Conservation (phyloP, 2,888 invertebrate species). For the Macroteleia sp. region DNA sequence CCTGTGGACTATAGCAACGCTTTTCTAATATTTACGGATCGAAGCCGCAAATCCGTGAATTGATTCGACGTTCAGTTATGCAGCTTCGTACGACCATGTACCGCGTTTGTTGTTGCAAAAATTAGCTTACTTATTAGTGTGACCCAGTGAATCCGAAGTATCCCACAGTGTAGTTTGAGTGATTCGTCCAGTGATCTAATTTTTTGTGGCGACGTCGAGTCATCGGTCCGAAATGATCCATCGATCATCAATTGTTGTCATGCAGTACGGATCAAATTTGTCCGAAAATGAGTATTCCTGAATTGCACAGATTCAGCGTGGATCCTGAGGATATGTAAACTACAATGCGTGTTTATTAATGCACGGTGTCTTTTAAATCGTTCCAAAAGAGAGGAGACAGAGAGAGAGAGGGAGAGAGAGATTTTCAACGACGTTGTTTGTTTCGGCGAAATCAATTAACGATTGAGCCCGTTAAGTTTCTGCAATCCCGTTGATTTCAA, state of each 20-base stretch:
- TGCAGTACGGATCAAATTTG: no score
- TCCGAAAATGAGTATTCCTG: not conserved
- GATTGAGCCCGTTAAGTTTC: not conserved
- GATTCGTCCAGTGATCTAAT: constrained; percentile 21
- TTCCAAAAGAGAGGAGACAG: no score
- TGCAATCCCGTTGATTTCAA: not conserved
- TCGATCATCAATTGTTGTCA: no score
- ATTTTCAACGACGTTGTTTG: not conserved
- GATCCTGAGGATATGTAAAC: not conserved
- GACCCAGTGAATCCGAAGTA: constrained; percentile 49
- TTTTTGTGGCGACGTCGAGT: not conserved
- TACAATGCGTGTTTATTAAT: not conserved
- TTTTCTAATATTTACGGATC: constrained; percentile 36
- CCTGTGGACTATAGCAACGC: constrained; percentile 65
- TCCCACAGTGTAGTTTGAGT: constrained; percentile 35
- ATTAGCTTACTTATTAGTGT: constrained; percentile 32
- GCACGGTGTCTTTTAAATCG: not conserved
- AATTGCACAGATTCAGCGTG: not conserved
- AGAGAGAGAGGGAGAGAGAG: no score
- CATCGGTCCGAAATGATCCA: not conserved
- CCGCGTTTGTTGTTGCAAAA: constrained; percentile 4
- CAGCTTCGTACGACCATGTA: not conserved
- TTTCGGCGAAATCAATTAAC: not conserved
- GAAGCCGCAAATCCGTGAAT: not conserved
- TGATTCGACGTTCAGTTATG: constrained; percentile 4